phyloP scores from a whole-genome alignment of 2,888 invertebrate genomes.

The Schizaphis graminum region DNA sequence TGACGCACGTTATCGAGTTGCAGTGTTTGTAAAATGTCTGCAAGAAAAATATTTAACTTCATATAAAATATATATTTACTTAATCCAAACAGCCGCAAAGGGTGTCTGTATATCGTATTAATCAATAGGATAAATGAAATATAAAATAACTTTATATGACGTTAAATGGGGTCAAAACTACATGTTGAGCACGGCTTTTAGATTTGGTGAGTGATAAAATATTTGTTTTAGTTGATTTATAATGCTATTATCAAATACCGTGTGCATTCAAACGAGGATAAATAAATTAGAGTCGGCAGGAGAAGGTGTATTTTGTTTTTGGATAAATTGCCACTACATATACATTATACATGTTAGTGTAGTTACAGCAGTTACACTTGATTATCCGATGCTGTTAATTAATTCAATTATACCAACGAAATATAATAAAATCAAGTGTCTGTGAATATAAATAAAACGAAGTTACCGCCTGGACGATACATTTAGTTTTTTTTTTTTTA shows the following conservation, averaged over 20 bases:
- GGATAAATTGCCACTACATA: background rate
- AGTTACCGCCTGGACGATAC: background rate
- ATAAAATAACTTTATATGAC: background rate
- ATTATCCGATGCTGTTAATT: background rate
- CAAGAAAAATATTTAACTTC: background rate
- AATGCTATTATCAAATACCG: constrained; percentile 5
- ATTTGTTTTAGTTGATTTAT: constrained; percentile 14
- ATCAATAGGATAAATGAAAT: background rate
- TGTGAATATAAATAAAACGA: background rate
- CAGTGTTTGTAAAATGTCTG: background rate
- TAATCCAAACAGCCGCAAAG: background rate
- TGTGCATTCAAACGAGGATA: background rate
- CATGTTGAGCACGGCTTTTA: background rate
- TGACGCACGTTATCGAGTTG: background rate
- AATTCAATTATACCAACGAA: background rate
- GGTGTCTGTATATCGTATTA: background rate
- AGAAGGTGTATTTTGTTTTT: background rate
- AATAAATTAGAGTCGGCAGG: background rate
- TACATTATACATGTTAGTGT: background rate
- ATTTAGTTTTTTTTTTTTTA: background rate
- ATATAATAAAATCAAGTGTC: background rate
- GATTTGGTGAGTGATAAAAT: background rate
- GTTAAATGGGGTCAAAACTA: background rate
- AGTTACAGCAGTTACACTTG: background rate
- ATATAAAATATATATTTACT: background rate